These are phyloP conservation scores for Penaeus indicus DNA, from an alignment of 1,140 invertebrate genomes.

Conservation along the genomic window DNA sequence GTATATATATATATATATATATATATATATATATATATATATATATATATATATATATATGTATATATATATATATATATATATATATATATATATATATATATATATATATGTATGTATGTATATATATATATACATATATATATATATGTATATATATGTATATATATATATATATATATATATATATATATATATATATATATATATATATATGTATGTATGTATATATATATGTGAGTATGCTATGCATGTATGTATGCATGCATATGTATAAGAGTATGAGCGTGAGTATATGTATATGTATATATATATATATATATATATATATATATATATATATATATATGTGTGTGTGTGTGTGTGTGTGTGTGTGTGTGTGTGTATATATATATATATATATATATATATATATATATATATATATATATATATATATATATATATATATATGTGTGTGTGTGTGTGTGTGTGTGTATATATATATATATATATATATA, in stretches of 20 bases:
- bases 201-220: neutral
- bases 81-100: neutral
- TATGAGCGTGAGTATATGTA: neutral
- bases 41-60: neutral
- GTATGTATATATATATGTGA: neutral
- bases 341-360: neutral
- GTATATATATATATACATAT: conserved; percentile 2
- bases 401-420: neutral
- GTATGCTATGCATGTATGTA: neutral
- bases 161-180: conserved; percentile 26
- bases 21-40: no score
- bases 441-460: conserved; percentile 11
- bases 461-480: neutral
- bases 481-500: no score
- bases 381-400: neutral
- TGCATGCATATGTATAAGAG: neutral
- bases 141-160: conserved; percentile 7
- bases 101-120: neutral
- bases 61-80: neutral
- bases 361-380: neutral
- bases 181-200: neutral
- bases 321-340: conserved; percentile 11
- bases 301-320: neutral
- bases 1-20: no score
- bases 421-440: conserved; percentile 22